Percentiles rank a stretch among this genome's conserved stretches.
These are phyloP conservation scores for Dynastes tityus DNA, from an alignment of 2,888 invertebrate species.

Conservation along the genomic window DNA sequence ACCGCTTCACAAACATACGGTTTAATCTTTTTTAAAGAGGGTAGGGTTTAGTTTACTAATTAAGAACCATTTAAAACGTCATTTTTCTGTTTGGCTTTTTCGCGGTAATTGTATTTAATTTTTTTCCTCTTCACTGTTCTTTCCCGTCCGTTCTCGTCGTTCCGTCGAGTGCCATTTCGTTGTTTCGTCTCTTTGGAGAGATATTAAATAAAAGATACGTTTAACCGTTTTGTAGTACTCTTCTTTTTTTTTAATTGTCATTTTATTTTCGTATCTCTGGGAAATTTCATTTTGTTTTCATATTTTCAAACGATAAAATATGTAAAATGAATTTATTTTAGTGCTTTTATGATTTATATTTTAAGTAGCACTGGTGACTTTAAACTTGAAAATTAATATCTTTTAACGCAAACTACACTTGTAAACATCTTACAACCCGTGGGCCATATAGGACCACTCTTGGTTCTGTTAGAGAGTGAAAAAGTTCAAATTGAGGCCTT, in stretches of 20 bases:
- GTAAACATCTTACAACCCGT: no score
- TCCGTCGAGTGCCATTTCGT: constrained; percentile 51
- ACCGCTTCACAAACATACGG: constrained; percentile 70
- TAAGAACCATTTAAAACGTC: constrained; percentile 71
- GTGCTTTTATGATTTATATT: no score
- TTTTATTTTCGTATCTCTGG: constrained; percentile 2
- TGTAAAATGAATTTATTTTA: no score
- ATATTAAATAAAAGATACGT: constrained; percentile 24
- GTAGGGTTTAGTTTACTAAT: constrained; percentile 71
- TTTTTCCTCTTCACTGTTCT: constrained; percentile 49
- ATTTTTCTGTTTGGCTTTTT: constrained; percentile 68
- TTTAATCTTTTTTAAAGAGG: constrained; percentile 71
- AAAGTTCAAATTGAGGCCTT: no score
- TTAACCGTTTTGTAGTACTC: not conserved
- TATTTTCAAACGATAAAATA: no score
- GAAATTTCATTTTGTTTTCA: not conserved
- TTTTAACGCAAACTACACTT: no score
- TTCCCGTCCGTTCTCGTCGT: constrained; percentile 24
- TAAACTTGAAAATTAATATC: no score
- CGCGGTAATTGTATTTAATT: constrained; percentile 64
- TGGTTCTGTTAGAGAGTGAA: no score
- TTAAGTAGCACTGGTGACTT: no score
- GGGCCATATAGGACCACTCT: no score
- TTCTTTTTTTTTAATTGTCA: not conserved
- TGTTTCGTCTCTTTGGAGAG: constrained; percentile 33